phyloP scores from a whole-genome alignment of 2,888 invertebrate genomes.

The Anoncus sp. region DNA sequence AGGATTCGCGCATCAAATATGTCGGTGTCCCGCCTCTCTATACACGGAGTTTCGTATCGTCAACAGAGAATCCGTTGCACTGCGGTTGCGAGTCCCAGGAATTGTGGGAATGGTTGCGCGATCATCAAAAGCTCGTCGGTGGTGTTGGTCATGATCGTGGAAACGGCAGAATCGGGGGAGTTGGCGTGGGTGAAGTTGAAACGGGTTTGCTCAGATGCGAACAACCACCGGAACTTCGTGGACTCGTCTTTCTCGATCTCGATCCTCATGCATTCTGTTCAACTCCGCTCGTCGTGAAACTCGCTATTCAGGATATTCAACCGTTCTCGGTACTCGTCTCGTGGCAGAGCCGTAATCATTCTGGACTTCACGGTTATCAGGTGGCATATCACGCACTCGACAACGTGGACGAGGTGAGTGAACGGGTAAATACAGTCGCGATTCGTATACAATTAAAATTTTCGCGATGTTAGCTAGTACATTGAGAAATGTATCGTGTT shows the following conservation, averaged over 20 bases:
- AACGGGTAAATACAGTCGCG: background rate
- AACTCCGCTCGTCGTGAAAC: constrained; percentile 91
- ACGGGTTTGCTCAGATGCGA: constrained; percentile 88
- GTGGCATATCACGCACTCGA: constrained; percentile 92
- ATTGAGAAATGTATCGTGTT: too few species aligned
- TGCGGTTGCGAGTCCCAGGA: constrained; percentile 96
- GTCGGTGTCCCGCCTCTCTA: background rate
- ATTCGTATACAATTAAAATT: too few species aligned
- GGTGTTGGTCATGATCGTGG: constrained; percentile 84
- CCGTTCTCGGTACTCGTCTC: constrained; percentile 94
- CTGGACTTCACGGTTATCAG: constrained; percentile 93
- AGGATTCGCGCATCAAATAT: constrained; percentile 16
- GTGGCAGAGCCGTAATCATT: constrained; percentile 96
- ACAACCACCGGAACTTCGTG: constrained; percentile 92
- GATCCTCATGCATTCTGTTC: constrained; percentile 93
- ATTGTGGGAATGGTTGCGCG: constrained; percentile 96
- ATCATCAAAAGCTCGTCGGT: constrained; percentile 91
- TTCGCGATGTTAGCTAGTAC: too few species aligned
- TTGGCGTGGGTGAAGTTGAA: constrained; percentile 75
- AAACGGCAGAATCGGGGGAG: constrained; percentile 65
- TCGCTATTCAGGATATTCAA: constrained; percentile 95
- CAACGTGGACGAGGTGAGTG: constrained; percentile 85
- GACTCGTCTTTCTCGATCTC: constrained; percentile 89
- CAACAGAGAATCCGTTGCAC: constrained; percentile 93
- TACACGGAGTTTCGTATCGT: constrained; percentile 41